These are phyloP conservation scores for Drosophila nigritarsus DNA, from an alignment of 2,888 invertebrate genomes.

Conservation along the genomic window DNA sequence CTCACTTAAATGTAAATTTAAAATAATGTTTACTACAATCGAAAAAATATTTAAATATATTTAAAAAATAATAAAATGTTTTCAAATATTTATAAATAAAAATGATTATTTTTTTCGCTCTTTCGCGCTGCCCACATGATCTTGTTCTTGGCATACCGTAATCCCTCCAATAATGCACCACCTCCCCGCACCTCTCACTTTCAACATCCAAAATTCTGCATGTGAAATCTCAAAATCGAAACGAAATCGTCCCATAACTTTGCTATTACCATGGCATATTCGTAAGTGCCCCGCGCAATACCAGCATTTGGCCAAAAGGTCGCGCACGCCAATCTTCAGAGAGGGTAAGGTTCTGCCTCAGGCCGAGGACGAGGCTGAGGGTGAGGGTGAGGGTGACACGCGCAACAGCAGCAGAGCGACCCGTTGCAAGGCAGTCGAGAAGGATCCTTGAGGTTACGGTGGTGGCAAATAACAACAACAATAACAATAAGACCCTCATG, in stretches of 20 bases:
- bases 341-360: conserved; percentile 33
- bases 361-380: conserved; percentile 42
- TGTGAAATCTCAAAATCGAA: conserved; percentile 49
- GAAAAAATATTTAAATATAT: no score
- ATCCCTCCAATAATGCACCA: neutral
- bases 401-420: conserved; percentile 40
- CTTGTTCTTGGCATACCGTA: no score
- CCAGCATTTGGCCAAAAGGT: conserved; percentile 81
- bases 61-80: no score
- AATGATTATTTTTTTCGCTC: no score
- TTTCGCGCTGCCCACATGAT: neutral
- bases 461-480: conserved; percentile 35
- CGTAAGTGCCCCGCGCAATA: conserved; percentile 47
- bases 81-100: neutral
- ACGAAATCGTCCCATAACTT: conserved; percentile 44
- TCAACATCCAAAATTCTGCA: conserved; percentile 25
- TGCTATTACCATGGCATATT: conserved; percentile 9
- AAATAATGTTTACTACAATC: no score
- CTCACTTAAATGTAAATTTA: no score
- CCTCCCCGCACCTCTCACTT: neutral
- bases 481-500: conserved; percentile 75
- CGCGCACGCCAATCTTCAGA: conserved; percentile 47
- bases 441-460: conserved; percentile 49
- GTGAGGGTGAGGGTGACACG: conserved; percentile 62
- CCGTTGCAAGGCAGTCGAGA: conserved; percentile 17